Evolutionary conservation across 2,797 vertebrate genomes (phyloP), one percentile per base, ranked within the genome.

Genomic region (Labeo calbasu): DNA sequence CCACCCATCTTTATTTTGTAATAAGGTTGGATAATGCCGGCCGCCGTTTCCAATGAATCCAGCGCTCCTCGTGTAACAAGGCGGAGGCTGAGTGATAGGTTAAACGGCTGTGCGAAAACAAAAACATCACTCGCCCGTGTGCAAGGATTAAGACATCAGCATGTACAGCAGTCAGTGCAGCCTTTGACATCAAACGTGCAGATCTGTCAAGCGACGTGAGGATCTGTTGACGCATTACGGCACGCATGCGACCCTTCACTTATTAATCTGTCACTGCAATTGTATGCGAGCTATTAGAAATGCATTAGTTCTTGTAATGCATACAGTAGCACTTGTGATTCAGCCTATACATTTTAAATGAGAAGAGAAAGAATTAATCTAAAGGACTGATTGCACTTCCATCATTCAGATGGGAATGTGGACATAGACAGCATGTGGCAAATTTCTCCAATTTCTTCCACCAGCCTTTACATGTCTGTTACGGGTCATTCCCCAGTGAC

Each of bases 331-430:
- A 87, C 79, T 82, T 88, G 88, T 70, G 82, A 87, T 92, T 91
- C 92, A 92, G 91, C 90, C 92, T 93, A 84, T 89, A 91, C 91
- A 92, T 92, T 94, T 92, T 86, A 84, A 92, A 90, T 91, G 51
- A 82, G 51, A 82, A 88, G 84, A 82, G 81, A 90, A 75, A 86
- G 69, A 85, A 92, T 90, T 86, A 86, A 91, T 90, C 84, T 78
- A 84, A 78, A 91, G 91, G 80, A 79, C 90, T 92, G 90, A 93
- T 91, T 92, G 88, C 87, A 78, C 90, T 92, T 92, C 86, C 89
- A 59, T 81, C 71, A 53, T 48, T 46, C 46, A 78, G 46, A 46
- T 81, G 82, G 63, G 83, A 72, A 65, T 19, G 86, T 53, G 81
- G 43, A 72, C 23, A 61, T 46, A 48, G 13, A 53, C 5, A 48